Base-by-base conservation (phyloP, 2,113 vertebrate species). In the Embiotoca jacksoni region DNA sequence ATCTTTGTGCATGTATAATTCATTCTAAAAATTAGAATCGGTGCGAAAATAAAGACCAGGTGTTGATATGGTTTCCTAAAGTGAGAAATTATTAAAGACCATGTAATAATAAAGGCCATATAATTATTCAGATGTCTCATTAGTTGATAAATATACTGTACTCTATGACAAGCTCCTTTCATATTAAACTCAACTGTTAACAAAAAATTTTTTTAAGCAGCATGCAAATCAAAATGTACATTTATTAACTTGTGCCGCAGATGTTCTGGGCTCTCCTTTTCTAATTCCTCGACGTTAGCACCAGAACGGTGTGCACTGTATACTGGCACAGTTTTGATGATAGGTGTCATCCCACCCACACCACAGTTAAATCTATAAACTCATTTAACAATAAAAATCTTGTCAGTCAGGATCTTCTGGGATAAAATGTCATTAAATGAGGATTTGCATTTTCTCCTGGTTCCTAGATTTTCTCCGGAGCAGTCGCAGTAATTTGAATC, bases 381-480 rank as follows among this genome's bases (percentile, higher is more conserved):
- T 59, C 15, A 53, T 75, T 79, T 41, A 50, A 32, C 55, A 53
- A 64, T 31, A 54, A 4, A 31, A 57, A 49, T 32, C 54, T 61
- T 46, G 33, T 60, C 72, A 56, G 54, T 53, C 37, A 30, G 62
- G n/a, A 60, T 78, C 57, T 52, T 75, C 37, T 6, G 35, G n/a
- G 52, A 77, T 44, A 8, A 79, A 55, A 72, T 46, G 16, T 6
- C 11, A 64, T 47, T 41, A 50, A 41, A 72, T 53, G 30, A 64
- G 16, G 31, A n/a, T 67, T n/a, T 75, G 44, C 49, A 50, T 60
- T 54, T 23, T 62, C 37, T 58, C 32, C 3, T 7, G 14, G 1
- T 31, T 33, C 49, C 15, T 10, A 23, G 4, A 47, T 6, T 49
- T 54, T 60, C 13, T 2, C 60, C 36, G 23, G 14, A 32, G 66